phyloP scores from a whole-genome alignment of 2,797 vertebrate species.

The Lepus townsendii region DNA sequence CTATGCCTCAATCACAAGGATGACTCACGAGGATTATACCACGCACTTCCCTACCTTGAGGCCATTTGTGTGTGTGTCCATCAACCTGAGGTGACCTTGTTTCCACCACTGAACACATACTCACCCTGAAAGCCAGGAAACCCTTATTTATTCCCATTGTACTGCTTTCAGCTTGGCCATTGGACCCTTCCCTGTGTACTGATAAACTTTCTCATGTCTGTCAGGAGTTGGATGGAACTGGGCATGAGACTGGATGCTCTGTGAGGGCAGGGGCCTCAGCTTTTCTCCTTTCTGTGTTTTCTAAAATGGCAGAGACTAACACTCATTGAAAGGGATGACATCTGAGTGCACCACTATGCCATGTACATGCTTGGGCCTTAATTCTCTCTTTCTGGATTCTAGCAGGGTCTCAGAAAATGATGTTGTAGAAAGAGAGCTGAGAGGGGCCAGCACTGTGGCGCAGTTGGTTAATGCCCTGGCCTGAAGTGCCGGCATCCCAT shows the following conservation, averaged over 20 bases:
- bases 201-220: not conserved
- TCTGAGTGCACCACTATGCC: not conserved
- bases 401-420: not conserved
- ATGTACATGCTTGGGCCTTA: not conserved
- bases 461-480: no score
- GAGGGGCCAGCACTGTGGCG: no score
- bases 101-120: not conserved
- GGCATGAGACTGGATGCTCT: not conserved
- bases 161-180: no score
- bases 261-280: not conserved
- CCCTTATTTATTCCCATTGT: fast-evolving
- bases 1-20: not conserved
- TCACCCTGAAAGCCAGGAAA: not conserved
- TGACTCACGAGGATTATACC: not conserved
- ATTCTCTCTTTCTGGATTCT: not conserved
- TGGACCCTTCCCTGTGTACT: not conserved
- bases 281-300: not conserved
- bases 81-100: not conserved
- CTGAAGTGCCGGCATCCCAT: no score
- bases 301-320: not conserved
- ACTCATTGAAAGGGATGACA: fast-evolving
- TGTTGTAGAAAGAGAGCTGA: not conserved
- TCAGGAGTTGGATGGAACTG: not conserved
- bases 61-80: not conserved
- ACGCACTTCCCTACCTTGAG: not conserved